phyloP scores from a whole-genome alignment of 1,140 invertebrate genomes.

The Amyelois transitella region DNA sequence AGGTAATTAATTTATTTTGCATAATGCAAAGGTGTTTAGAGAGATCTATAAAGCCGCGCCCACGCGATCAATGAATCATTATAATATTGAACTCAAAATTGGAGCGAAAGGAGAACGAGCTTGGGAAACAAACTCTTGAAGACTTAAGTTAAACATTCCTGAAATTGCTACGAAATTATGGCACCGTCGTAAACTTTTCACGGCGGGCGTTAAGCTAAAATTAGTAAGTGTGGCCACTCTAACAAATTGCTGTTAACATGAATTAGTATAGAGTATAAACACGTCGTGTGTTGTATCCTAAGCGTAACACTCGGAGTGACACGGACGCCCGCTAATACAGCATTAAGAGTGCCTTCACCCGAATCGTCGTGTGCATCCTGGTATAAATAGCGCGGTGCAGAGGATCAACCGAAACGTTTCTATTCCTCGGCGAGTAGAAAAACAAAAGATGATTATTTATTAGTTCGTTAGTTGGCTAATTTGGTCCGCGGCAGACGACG shows the following conservation, averaged over 20 bases:
- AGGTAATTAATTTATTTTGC: background rate
- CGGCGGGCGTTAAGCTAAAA: conserved; percentile 57
- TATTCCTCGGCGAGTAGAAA: conserved; percentile 68
- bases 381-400: conserved; percentile 60
- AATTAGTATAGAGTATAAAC: conserved; percentile 46
- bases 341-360: conserved; percentile 71
- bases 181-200: conserved; percentile 61
- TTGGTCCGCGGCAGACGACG: conserved; percentile 44
- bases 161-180: conserved; percentile 60
- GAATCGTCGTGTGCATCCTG: conserved; percentile 61
- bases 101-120: conserved; percentile 39
- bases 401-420: conserved; percentile 57
- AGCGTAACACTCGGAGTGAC: conserved; percentile 30
- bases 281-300: conserved; percentile 36
- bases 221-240: conserved; percentile 53
- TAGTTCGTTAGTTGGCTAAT: conserved; percentile 71
- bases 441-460: conserved; percentile 74
- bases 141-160: conserved; percentile 60
- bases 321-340: conserved; percentile 48
- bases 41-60: background rate
- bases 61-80: background rate
- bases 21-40: background rate
- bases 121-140: conserved; percentile 46
- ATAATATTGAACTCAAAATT: conserved; percentile 40
- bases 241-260: conserved; percentile 56